phyloP scores from a whole-genome alignment of 30 jellyfish, hydroid and myxozoan genomes.

The Euphysa ruthae region DNA sequence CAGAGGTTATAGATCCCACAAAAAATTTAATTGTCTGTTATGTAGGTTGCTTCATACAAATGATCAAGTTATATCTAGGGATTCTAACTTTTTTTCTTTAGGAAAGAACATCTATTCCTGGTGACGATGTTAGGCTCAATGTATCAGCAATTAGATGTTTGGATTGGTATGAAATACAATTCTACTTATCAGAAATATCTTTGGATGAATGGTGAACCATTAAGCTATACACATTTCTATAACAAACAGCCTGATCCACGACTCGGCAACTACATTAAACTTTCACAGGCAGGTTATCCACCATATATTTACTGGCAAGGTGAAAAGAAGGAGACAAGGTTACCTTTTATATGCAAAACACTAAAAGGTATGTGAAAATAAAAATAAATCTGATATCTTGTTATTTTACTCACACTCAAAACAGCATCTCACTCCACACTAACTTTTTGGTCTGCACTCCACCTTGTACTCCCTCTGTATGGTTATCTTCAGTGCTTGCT shows the following conservation, averaged over 20 bases:
- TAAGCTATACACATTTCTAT: constrained; percentile 65
- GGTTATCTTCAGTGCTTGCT: too few species aligned
- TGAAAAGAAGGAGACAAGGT: constrained; percentile 31
- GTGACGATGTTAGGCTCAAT: constrained; percentile 53
- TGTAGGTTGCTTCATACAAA: too few species aligned
- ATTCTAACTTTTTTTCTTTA: too few species aligned
- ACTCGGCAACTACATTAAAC: constrained; percentile 58
- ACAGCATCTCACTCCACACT: too few species aligned
- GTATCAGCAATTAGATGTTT: constrained; percentile 37
- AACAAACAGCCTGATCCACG: constrained; percentile 92
- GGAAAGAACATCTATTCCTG: constrained; percentile 47
- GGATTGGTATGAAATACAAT: constrained; percentile 77
- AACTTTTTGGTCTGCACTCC: too few species aligned
- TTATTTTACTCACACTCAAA: too few species aligned
- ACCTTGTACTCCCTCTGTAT: too few species aligned
- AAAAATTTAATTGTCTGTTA: too few species aligned
- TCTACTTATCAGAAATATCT: constrained; percentile 37
- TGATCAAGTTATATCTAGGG: too few species aligned
- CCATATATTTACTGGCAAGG: constrained; percentile 58
- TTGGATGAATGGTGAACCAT: constrained; percentile 67
- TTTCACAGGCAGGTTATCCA: constrained; percentile 51
- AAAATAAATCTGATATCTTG: background rate
- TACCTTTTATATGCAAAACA: constrained; percentile 58
- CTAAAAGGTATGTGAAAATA: constrained; percentile 40
- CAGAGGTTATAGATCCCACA: too few species aligned